Evolutionary conservation across 2,113 vertebrate genomes (phyloP).

Genomic region (Dipodomys stephensi): DNA sequence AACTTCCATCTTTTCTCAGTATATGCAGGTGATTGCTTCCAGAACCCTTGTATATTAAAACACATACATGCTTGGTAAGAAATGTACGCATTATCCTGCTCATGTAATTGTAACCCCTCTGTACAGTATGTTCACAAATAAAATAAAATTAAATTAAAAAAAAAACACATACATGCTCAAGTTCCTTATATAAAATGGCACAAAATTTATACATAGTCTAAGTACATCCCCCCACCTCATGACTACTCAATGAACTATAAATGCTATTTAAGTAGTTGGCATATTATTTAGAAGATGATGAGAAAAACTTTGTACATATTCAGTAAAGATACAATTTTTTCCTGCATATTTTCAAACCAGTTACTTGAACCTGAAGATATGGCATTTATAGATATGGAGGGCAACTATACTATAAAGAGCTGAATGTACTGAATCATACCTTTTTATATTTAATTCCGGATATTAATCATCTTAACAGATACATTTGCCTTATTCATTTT

Average conservation of each 20-base stretch:
- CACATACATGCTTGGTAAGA: background rate
- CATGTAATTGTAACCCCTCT: no score
- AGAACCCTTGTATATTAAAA: background rate
- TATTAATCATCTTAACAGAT: conserved; percentile 20
- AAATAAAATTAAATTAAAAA: no score
- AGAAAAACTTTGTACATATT: background rate
- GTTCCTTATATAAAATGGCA: background rate
- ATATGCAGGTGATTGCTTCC: background rate
- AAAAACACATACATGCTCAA: background rate
- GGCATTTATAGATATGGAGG: background rate
- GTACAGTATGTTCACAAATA: no score
- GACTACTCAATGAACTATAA: background rate
- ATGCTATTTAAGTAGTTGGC: background rate
- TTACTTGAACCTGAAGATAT: background rate
- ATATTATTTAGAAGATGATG: background rate
- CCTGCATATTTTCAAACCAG: background rate
- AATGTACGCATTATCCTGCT: no score
- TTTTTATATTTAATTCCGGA: background rate
- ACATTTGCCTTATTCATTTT: conserved; percentile 5
- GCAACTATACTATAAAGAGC: background rate
- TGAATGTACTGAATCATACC: background rate
- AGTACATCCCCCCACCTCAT: background rate
- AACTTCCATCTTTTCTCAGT: background rate
- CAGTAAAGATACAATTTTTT: background rate
- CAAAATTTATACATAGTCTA: background rate